Evolutionary conservation across 2,797 vertebrate genomes (phyloP).

Genomic region (Rhinella marina): DNA sequence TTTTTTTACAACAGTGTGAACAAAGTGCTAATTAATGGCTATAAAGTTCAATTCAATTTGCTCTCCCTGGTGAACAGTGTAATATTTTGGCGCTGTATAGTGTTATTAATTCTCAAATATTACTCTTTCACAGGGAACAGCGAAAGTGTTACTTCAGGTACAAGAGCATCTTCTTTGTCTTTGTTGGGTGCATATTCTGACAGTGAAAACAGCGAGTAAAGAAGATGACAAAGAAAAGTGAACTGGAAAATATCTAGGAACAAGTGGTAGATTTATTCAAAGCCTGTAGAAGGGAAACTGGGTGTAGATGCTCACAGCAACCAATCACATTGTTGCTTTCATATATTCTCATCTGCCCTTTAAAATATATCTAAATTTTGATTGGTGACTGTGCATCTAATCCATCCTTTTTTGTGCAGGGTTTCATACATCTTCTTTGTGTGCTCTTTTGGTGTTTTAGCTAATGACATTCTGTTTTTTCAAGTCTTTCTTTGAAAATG

Average conservation of each 20-base stretch:
- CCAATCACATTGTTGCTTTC: not conserved
- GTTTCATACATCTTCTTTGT: not conserved
- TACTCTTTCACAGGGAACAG: not conserved
- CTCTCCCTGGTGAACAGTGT: not conserved
- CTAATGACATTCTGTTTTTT: not conserved
- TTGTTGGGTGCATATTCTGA: slow-evolving; percentile 87
- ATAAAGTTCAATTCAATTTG: not conserved
- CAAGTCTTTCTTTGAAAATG: not conserved
- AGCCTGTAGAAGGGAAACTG: no score
- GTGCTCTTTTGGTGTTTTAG: not conserved
- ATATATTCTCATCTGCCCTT: not conserved
- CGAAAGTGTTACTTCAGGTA: not conserved
- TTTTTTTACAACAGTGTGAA: no score
- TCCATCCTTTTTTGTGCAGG: not conserved
- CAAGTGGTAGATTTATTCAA: not conserved
- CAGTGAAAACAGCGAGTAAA: slow-evolving; percentile 83
- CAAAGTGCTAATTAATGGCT: no score
- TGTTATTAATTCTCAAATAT: not conserved
- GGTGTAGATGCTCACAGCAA: no score
- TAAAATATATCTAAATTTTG: not conserved
- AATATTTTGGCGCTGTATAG: not conserved
- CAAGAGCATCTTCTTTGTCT: slow-evolving; percentile 79
- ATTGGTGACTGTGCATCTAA: not conserved
- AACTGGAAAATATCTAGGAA: no score
- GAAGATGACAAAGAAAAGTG: slow-evolving; percentile 1